Evolutionary conservation across 1,140 invertebrate genomes (phyloP).

Genomic region (Pectinophora gossypiella): DNA sequence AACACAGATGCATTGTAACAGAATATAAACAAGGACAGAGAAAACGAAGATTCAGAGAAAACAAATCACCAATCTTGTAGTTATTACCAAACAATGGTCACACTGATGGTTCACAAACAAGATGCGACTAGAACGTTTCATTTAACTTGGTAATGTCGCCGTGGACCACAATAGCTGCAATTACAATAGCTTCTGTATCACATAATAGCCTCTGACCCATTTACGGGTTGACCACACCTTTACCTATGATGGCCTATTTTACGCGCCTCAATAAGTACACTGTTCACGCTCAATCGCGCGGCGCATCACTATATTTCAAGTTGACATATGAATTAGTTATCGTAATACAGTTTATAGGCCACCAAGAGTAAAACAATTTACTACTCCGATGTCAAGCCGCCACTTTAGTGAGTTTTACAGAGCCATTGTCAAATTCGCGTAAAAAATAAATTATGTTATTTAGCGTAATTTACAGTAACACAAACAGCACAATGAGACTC

Average conservation of each 20-base stretch:
- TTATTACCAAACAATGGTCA: constrained; percentile 21
- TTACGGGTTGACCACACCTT: constrained; percentile 36
- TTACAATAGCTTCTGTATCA: constrained; percentile 42
- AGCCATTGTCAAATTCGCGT: too few species aligned
- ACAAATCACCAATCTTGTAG: neutral
- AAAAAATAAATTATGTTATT: too few species aligned
- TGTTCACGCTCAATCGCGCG: constrained; percentile 22
- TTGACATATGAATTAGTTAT: neutral
- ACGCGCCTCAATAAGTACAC: constrained; percentile 8
- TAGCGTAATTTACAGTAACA: too few species aligned
- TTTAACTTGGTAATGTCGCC: neutral
- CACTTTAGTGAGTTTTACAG: too few species aligned
- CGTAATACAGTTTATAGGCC: too few species aligned
- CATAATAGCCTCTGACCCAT: constrained; percentile 45
- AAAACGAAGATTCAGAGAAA: too few species aligned
- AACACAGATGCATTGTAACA: too few species aligned
- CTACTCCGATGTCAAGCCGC: too few species aligned
- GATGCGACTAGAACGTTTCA: constrained; percentile 8
- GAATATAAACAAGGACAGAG: too few species aligned
- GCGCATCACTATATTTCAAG: constrained; percentile 3
- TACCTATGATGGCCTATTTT: constrained; percentile 27
- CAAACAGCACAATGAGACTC: too few species aligned
- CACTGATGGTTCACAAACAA: constrained; percentile 12
- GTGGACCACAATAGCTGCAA: constrained; percentile 35
- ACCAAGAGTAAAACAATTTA: too few species aligned